Base-by-base conservation (phyloP, 2,888 invertebrate genomes). In the Ceraclea dissimilis region DNA sequence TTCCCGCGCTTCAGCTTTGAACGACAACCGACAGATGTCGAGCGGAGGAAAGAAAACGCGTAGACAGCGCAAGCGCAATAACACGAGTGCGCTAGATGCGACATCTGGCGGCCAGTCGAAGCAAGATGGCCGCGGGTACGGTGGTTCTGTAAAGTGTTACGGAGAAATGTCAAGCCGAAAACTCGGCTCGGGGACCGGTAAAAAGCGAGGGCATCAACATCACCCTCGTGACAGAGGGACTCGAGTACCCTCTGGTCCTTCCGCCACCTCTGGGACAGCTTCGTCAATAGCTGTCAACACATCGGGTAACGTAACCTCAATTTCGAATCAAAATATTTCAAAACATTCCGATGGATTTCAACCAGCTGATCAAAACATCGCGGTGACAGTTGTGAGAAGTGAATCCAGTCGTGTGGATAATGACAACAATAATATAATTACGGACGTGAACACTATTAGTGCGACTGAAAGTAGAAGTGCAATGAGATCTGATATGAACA, bases 151-250 rank as follows among this genome's bases (percentile, higher is more conserved):
- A 62, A 61, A 63, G 58, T 57, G 63, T 63, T 61, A 63, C 64
- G 63, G 54, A 53, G 74, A 73, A 66, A 81, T 82, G 82, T 80
- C 81, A 73, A 79, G 76, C 75, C 80, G 76, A 78, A 59, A 52
- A 47, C 33, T 59, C 50, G 48, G 54, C 52, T 55, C 56, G 51
- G 77, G 73, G 76, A 77, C 76, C 72, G 77, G 72, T 68, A 79
- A 79, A 72, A 84, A 85, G 70, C 80, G 85, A 72, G 86, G 86
- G 64, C 86, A 85, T 72, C 86, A 86, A 73, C 85, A 86, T 74
- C 86, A 86, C 76, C 86, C 85, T 69, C 82, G 85, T 62, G 80
- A 84, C 68, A 72, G 81, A 68, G 81, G 81, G 64, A 75, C 78
- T 65, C 77, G 82, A 60, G 71, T 71, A 57, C 79, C 81, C 68